phyloP scores from a whole-genome alignment of 2,797 vertebrate genomes.

The Gymnodraco acuticeps region DNA sequence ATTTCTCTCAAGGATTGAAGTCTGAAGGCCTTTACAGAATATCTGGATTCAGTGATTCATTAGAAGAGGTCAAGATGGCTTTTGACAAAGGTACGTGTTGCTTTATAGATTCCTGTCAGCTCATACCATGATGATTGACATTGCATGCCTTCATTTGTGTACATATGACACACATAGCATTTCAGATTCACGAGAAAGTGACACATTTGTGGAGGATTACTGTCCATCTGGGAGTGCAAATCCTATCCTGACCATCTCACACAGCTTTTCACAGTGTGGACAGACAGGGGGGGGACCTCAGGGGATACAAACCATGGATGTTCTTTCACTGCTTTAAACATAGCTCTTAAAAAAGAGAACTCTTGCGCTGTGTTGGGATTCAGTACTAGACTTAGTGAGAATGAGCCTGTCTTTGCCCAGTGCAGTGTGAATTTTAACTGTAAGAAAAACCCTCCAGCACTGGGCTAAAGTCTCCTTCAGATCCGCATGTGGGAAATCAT shows the following conservation, averaged over 20 bases:
- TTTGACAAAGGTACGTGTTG: constrained; percentile 94
- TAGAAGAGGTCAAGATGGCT: constrained; percentile 97
- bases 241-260: constrained; percentile 38
- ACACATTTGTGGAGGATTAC: constrained; percentile 75
- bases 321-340: constrained; percentile 48
- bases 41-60: constrained; percentile 97
- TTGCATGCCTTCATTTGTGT: constrained; percentile 47
- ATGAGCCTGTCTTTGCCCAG: constrained; percentile 67
- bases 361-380: constrained; percentile 60
- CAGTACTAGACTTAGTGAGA: constrained; percentile 56
- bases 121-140: constrained; percentile 9
- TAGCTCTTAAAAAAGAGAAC: constrained; percentile 30
- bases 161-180: constrained; percentile 35
- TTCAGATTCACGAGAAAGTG: constrained; percentile 75
- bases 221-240: constrained; percentile 63
- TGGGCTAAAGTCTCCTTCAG: constrained; percentile 63
- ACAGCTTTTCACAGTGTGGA: constrained; percentile 52
- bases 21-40: constrained; percentile 98
- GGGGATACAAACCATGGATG: constrained; percentile 42
- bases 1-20: constrained; percentile 89
- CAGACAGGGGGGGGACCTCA: constrained; percentile 34
- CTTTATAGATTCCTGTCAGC: constrained; percentile 44
- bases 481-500: constrained; percentile 79
- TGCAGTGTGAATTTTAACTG: constrained; percentile 73
- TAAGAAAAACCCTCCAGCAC: constrained; percentile 67